Conservation (phyloP, 2,888 invertebrate genomes). For the Pecten maximus region DNA sequence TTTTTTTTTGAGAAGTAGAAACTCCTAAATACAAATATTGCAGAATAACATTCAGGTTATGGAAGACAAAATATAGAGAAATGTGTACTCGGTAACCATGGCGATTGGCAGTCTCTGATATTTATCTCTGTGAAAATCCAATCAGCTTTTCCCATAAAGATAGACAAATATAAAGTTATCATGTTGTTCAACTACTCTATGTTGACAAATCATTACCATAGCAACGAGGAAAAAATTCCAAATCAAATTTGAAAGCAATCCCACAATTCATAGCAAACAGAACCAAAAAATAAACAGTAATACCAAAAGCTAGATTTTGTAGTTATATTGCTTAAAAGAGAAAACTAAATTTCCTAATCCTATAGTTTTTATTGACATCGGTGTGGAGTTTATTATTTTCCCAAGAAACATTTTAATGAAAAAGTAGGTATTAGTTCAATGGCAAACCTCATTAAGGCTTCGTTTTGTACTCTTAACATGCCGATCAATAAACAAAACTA, state of each 20-base stretch:
- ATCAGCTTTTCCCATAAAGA: neutral
- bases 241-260: neutral
- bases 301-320: neutral
- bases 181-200: neutral
- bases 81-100: neutral
- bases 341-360: neutral
- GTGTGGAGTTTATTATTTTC: neutral
- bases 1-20: neutral
- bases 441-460: neutral
- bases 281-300: neutral
- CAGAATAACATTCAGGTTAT: neutral
- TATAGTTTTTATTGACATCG: neutral
- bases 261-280: neutral
- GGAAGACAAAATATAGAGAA: neutral
- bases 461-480: neutral
- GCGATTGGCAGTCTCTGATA: neutral
- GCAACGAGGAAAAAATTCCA: neutral
- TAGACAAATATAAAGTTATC: slow-evolving; percentile 5
- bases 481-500: neutral
- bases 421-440: neutral
- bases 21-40: neutral
- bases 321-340: neutral
- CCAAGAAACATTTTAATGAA: slow-evolving; percentile 7
- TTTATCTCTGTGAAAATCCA: neutral
- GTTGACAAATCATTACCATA: neutral